Evolutionary conservation across 2,888 invertebrate species (phyloP), one percentile per base, ranked within the genome.

Genomic region (Lathronympha strigana): DNA sequence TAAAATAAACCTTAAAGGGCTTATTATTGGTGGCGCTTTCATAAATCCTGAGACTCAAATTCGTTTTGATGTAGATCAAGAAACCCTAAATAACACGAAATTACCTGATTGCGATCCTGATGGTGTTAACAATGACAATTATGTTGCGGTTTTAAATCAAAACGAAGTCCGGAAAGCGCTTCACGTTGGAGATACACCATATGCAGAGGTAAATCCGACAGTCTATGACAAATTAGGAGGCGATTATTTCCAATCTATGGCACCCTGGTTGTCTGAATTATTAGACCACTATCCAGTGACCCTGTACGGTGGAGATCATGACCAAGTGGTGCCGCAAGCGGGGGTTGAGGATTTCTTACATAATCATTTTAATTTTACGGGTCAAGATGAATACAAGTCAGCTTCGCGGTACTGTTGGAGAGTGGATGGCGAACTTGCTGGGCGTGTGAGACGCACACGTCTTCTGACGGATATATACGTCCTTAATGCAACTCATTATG

Each of bases 251-350:
- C 93, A 95, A 74, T 94, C 94, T 0, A 93, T 95, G 6, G 94
- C 95, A 9, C 88, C 91, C 0, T 93, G 94, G 92, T 83, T 95
- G 28, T 87, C 92, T 0, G 93, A 93, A 69, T 79, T 95, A 1
- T 76, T 95, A 2, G 80, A 92, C 11, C 76, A 92, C 69, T 95
- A 94, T 75, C 81, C 86, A 78, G 94, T 96, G 31, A 86, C 96
- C 67, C 92, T 96, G 67, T 97, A 97, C 81, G 96, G 94, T 76
- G 97, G 97, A 0, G 97, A 97, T 78, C 79, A 97, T 71, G 97
- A 97, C 81, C 94, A 97, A 15, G 95, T 96, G 68, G 95, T 96
- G 0, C 95, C 96, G 0, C 95, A 96, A 80, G 95, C 96, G 0
- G 78, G 96, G 57, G 96, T 96, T 0, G 93, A 94, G 68, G 94